phyloP scores from a whole-genome alignment of 2,113 vertebrate species.

The Zapus hudsonius region DNA sequence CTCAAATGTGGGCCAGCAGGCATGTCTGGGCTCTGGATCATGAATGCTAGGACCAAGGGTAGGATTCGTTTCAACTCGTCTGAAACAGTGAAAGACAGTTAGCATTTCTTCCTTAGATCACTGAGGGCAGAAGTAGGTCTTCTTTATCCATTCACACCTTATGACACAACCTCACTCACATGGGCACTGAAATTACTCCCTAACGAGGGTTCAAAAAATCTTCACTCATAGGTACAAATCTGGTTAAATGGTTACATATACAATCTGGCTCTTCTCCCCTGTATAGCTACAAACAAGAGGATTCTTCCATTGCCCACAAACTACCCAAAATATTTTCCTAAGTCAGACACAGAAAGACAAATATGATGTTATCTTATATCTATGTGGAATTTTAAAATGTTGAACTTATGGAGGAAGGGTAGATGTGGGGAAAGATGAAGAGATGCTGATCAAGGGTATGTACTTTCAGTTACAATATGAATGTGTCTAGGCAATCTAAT shows the following conservation, averaged over 20 bases:
- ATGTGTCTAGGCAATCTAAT: background rate
- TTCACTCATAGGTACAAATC: background rate
- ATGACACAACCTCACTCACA: background rate
- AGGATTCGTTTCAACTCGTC: background rate
- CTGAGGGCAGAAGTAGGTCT: background rate
- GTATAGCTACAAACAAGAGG: background rate
- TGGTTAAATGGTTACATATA: background rate
- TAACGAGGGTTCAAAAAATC: conserved; percentile 5
- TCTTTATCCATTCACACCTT: background rate
- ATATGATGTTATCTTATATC: background rate
- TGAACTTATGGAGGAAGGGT: too few relatives aligned
- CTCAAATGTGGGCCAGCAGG: background rate
- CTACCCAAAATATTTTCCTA: conserved; percentile 29
- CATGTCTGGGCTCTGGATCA: background rate
- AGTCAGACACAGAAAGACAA: background rate
- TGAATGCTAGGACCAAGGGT: background rate
- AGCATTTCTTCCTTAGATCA: background rate
- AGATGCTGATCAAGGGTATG: background rate
- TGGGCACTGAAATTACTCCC: background rate
- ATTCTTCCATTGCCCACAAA: background rate
- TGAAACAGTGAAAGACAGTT: background rate
- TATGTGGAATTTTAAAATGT: background rate
- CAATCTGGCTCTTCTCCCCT: background rate
- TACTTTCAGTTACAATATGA: background rate
- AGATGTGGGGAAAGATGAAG: background rate